These are phyloP conservation scores for Melinaea menophilus DNA, from an alignment of 2,888 invertebrate species.

Conservation along the genomic window DNA sequence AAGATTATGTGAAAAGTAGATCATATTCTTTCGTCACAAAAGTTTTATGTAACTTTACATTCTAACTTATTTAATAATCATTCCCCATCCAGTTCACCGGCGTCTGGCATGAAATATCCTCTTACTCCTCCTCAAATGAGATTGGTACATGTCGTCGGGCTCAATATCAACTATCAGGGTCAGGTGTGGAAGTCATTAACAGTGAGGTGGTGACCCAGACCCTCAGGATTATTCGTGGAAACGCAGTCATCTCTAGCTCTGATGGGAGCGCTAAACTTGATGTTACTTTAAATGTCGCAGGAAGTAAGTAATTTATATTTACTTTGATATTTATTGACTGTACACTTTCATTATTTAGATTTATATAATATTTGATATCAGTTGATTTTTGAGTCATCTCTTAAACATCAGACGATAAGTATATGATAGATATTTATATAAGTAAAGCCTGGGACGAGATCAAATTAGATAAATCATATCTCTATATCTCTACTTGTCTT, in stretches of 20 bases:
- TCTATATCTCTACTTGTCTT: no score
- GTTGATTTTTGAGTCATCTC: no score
- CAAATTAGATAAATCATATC: no score
- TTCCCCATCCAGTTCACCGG: constrained; percentile 53
- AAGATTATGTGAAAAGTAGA: no score
- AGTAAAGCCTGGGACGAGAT: no score
- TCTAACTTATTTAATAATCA: not conserved
- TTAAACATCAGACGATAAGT: no score
- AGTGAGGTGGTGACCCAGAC: constrained; percentile 55
- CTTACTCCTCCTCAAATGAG: constrained; percentile 51
- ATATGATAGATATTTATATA: no score
- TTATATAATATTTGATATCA: no score
- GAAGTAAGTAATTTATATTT: constrained; percentile 37
- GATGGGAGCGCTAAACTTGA: constrained; percentile 50
- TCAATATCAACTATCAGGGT: constrained; percentile 43
- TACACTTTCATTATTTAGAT: no score
- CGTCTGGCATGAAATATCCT: constrained; percentile 56
- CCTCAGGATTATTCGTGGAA: constrained; percentile 49
- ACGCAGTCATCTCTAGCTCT: constrained; percentile 44
- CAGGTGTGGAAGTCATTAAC: constrained; percentile 49
- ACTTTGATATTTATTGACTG: no score
- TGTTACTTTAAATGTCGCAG: constrained; percentile 52
- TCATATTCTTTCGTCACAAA: no score
- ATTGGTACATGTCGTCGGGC: constrained; percentile 53
- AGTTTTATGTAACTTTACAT: no score